Base-by-base conservation (phyloP, 2,888 invertebrate species). In the Eudemis profundana region DNA sequence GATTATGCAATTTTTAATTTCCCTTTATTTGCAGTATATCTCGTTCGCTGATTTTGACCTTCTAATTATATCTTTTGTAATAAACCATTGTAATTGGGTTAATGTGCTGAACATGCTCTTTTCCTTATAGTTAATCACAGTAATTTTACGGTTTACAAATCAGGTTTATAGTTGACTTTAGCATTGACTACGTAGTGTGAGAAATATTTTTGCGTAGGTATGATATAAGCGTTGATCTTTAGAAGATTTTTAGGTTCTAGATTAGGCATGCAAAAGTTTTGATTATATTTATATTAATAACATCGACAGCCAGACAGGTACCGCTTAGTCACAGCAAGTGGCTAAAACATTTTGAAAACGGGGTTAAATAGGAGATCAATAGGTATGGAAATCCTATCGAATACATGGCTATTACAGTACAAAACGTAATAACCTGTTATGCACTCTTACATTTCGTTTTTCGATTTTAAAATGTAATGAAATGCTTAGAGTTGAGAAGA, bases 21-120 rank as follows among this genome's bases (percentile, higher is more conserved):
- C 10, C 17, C 2, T 14, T 19, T 21, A 33, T 57, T 64, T 49
- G 21, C 44, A 47, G 27, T 38, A 47, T 21, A 23, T 19, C 15
- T 19, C 17, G 40, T 21, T 36, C 40, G 29, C 40, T 15, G 53
- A 51, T 17, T 38, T 46, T 47, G 36, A 29, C 27, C 14, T 53
- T 15, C 44, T 54, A 3, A 14, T 14, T 27, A 3, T 27, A 53
- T 7, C 14, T 64, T 27, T 33, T 36, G 36, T 44, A 59, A 51
- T 40, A 12, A 14, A 21, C 46, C 4, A n/a, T 47, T 36, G 27
- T 51, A 64, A 59, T 59, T 59, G 27, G 57, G 57, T 64, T 50
- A 64, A 57, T 57, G 50, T 23, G 12, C 33, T 44, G 8, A 63
- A 50, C 50, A 57, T 64, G 56, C 56, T 63, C 36, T 50, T 64